These are phyloP conservation scores for Oryzias melastigma DNA, from an alignment of 2,113 vertebrate genomes.

Conservation along the genomic window DNA sequence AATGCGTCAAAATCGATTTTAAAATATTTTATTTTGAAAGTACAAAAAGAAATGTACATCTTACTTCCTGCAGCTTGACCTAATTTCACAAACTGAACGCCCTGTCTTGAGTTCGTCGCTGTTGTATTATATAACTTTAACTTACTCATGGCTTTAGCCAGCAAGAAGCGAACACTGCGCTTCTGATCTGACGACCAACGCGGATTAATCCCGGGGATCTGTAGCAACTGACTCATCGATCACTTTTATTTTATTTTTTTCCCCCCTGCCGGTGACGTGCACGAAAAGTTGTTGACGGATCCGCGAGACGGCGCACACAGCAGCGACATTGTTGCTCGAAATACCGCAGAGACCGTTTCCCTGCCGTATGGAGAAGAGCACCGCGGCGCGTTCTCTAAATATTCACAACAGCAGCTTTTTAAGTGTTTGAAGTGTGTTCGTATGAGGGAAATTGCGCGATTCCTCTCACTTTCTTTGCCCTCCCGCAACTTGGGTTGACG, in stretches of 20 bases:
- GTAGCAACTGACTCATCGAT: neutral
- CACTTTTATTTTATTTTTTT: conserved; percentile 17
- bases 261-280: conserved; percentile 21
- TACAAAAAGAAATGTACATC: neutral
- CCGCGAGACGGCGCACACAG: conserved; percentile 29
- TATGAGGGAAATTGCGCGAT: conserved; percentile 31
- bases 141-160: conserved; percentile 35
- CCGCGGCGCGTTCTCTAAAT: conserved; percentile 8
- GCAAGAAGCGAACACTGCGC: conserved; percentile 7
- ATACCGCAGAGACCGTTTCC: conserved; percentile 28
- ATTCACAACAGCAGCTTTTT: conserved; percentile 7
- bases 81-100: conserved; percentile 35
- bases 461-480: conserved; percentile 3
- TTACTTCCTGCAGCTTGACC: neutral
- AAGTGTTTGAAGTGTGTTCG: too few relatives aligned
- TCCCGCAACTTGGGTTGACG: conserved; percentile 26
- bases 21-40: conserved; percentile 24
- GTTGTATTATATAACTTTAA: conserved; percentile 70
- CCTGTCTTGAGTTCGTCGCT: conserved; percentile 53
- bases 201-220: conserved; percentile 19
- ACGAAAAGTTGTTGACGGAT: conserved; percentile 62
- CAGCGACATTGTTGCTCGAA: conserved; percentile 38
- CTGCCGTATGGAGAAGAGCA: neutral
- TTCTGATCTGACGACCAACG: conserved; percentile 1
- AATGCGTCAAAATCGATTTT: neutral